These are phyloP conservation scores for Villa cingulata DNA, from an alignment of 2,888 invertebrate genomes.

Conservation along the genomic window DNA sequence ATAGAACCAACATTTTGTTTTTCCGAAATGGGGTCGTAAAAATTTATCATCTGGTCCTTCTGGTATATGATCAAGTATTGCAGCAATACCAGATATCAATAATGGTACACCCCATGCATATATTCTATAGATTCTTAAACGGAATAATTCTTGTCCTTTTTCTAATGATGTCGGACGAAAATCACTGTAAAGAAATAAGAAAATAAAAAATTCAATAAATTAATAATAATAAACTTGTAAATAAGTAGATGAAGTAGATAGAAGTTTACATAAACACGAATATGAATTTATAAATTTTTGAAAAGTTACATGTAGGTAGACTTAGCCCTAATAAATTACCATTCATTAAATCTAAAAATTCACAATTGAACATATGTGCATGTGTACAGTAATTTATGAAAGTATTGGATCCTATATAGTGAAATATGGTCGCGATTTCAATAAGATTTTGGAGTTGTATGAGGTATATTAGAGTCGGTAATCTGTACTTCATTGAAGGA, in stretches of 20 bases:
- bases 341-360: too few species aligned
- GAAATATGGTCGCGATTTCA: too few species aligned
- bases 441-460: too few species aligned
- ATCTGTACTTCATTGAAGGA: too few species aligned
- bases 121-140: conserved; percentile 63
- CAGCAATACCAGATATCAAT: conserved; percentile 58
- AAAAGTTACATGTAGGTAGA: too few species aligned
- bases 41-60: conserved; percentile 43
- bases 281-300: too few species aligned
- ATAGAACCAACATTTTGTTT: conserved; percentile 70
- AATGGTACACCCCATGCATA: conserved; percentile 81
- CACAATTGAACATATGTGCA: too few species aligned
- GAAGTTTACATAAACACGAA: too few species aligned
- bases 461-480: too few species aligned
- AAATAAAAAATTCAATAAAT: background rate
- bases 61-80: conserved; percentile 55
- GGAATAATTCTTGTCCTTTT: conserved; percentile 68
- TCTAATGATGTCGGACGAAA: conserved; percentile 72
- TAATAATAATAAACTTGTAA: background rate
- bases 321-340: too few species aligned
- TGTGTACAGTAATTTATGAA: too few species aligned
- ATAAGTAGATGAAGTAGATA: background rate
- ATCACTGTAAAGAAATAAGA: conserved; percentile 46
- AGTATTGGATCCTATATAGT: too few species aligned
- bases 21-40: conserved; percentile 66